phyloP scores from a whole-genome alignment of 1,140 invertebrate genomes.

The Lasioglossum baleicum region DNA sequence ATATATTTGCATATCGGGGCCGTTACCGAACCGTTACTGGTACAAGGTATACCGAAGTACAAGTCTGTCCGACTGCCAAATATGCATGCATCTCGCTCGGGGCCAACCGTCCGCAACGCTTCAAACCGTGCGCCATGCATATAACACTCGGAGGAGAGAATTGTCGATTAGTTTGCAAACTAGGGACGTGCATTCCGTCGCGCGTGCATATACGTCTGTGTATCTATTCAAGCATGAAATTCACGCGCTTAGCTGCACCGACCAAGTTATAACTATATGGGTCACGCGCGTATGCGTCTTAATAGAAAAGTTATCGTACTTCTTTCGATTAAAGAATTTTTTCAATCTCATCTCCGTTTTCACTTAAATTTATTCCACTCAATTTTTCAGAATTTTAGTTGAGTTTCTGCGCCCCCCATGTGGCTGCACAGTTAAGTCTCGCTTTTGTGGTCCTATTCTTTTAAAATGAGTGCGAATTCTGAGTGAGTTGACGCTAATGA shows the following conservation, averaged over 20 bases:
- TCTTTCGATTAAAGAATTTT: too few relatives aligned
- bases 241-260: conserved; percentile 55
- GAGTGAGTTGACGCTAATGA: too few relatives aligned
- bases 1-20: conserved; percentile 79
- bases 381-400: too few relatives aligned
- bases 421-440: too few relatives aligned
- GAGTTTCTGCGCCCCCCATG: too few relatives aligned
- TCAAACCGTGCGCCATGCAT: conserved; percentile 70
- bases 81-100: conserved; percentile 77
- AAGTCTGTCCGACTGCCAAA: conserved; percentile 76
- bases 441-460: too few relatives aligned
- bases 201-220: conserved; percentile 45
- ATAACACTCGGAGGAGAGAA: conserved; percentile 73
- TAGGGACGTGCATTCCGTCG: conserved; percentile 64
- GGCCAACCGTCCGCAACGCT: conserved; percentile 70
- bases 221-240: conserved; percentile 56
- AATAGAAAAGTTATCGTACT: too few relatives aligned
- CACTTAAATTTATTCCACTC: too few relatives aligned
- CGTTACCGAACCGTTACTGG: conserved; percentile 77
- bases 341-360: too few relatives aligned
- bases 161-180: conserved; percentile 74
- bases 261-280: background rate
- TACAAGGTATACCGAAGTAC: conserved; percentile 70
- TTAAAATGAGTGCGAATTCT: too few relatives aligned
- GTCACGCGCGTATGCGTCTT: background rate